Evolutionary conservation across 2,113 vertebrate genomes (phyloP).

Genomic region (Hippopotamus amphibius): DNA sequence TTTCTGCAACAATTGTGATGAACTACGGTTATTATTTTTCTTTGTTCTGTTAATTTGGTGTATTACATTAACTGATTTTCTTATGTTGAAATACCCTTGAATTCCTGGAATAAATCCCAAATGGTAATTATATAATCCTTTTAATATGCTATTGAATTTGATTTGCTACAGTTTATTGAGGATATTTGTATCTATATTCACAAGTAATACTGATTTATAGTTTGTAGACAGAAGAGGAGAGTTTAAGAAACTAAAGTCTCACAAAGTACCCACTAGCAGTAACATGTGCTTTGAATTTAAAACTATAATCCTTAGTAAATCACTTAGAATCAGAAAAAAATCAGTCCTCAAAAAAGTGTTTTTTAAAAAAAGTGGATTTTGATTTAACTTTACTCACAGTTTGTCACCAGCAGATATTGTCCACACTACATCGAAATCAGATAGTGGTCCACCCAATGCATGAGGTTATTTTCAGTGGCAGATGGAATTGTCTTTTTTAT

Average conservation of each 20-base stretch:
- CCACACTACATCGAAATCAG: background rate
- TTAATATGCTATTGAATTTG: background rate
- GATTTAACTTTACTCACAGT: background rate
- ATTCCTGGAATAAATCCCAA: background rate
- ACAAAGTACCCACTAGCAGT: background rate
- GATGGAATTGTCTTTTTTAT: background rate
- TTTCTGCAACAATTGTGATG: background rate
- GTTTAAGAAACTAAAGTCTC: background rate
- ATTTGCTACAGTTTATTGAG: background rate
- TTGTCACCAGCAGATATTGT: background rate
- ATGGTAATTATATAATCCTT: background rate
- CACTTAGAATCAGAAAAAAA: background rate
- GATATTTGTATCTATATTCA: background rate
- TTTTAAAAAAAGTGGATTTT: background rate
- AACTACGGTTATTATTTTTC: background rate
- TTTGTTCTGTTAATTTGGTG: background rate
- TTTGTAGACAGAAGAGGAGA: background rate
- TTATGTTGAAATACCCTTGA: background rate
- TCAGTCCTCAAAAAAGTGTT: background rate
- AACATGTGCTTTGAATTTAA: background rate
- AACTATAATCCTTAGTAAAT: background rate
- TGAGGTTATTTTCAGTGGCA: background rate
- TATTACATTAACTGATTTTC: background rate
- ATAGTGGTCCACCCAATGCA: no score
- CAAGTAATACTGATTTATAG: background rate